phyloP scores from a whole-genome alignment of 2,888 invertebrate species.

The Conomelus anceps region DNA sequence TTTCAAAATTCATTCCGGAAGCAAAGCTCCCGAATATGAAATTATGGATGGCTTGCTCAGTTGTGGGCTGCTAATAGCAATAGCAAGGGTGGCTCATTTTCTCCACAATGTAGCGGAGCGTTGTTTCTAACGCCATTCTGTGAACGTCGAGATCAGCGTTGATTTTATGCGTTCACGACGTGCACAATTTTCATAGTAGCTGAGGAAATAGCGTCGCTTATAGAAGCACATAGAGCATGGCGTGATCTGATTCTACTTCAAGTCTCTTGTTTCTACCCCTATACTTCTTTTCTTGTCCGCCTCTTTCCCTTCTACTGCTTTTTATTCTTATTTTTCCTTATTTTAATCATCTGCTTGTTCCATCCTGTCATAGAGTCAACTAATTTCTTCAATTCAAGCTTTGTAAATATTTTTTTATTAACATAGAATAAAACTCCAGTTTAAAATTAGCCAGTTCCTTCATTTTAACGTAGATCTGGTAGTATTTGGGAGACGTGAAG shows the following conservation, averaged over 20 bases:
- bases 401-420: too few species aligned
- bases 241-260: not conserved
- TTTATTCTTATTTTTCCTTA: too few species aligned
- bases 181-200: not conserved
- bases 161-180: not conserved
- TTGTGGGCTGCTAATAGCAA: not conserved
- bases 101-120: not conserved
- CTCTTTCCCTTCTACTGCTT: too few species aligned
- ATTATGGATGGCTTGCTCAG: not conserved
- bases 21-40: not conserved
- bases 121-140: not conserved
- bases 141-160: not conserved
- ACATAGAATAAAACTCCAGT: too few species aligned
- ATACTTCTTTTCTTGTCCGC: not conserved
- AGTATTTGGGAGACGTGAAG: too few species aligned
- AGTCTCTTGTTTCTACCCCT: not conserved
- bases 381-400: too few species aligned
- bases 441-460: too few species aligned
- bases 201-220: not conserved
- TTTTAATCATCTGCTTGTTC: too few species aligned
- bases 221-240: not conserved
- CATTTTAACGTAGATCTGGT: too few species aligned
- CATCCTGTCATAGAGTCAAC: too few species aligned
- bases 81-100: not conserved
- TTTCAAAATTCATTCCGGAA: not conserved